A percentile compares a stretch with the other conserved stretches of the same genome.
phyloP scores from a whole-genome alignment of 2,113 vertebrate species.

The Gasterosteus aculeatus region DNA sequence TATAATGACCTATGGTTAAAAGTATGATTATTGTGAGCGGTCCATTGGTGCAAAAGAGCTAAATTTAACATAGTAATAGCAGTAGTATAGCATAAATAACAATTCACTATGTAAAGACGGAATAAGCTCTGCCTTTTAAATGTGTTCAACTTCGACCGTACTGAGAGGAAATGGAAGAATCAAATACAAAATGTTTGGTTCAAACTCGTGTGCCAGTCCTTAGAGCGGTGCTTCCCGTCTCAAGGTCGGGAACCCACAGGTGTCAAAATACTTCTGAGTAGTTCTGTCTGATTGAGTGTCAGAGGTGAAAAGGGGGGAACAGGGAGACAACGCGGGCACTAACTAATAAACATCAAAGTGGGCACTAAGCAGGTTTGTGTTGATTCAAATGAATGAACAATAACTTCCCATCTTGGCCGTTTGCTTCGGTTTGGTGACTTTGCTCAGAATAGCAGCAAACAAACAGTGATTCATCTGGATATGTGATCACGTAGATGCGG shows the following conservation, averaged over 20 bases:
- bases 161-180: no score
- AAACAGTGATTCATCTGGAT: background rate
- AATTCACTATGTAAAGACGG: background rate
- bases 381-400: background rate
- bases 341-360: background rate
- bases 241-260: background rate
- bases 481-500: background rate
- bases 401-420: background rate
- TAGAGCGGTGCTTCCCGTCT: background rate
- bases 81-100: background rate
- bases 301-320: background rate
- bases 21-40: no score
- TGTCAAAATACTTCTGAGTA: background rate
- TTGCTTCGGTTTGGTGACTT: background rate
- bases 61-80: background rate
- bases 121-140: background rate
- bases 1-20: background rate
- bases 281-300: background rate
- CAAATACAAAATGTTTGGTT: background rate
- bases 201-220: background rate
- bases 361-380: background rate
- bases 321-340: background rate
- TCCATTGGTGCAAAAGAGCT: background rate
- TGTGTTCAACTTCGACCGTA: no score
- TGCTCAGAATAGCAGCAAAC: background rate